Conservation (phyloP, 2,797 vertebrate genomes). For the Macrochelys suwanniensis region DNA sequence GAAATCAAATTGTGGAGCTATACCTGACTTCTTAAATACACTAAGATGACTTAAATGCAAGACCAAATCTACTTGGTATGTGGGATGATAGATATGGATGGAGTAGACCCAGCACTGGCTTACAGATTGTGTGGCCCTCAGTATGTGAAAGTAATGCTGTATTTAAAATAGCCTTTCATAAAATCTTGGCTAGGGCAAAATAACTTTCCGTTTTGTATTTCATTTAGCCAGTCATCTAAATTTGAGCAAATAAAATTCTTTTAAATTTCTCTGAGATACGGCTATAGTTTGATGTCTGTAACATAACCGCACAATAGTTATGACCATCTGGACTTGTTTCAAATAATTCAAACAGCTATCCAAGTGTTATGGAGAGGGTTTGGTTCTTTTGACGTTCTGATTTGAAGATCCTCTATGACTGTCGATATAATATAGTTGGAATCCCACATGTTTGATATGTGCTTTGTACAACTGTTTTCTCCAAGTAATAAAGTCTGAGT, state of each 20-base stretch:
- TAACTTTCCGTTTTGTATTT: neutral
- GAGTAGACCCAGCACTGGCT: neutral
- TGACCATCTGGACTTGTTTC: neutral
- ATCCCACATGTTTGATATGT: neutral
- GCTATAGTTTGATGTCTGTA: neutral
- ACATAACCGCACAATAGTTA: neutral
- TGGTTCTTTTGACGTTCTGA: neutral
- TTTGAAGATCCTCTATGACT: slow-evolving; percentile 10
- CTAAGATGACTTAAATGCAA: neutral
- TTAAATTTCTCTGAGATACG: neutral
- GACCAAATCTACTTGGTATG: accelerated
- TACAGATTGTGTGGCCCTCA: neutral
- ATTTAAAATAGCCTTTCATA: neutral
- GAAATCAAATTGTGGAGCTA: neutral
- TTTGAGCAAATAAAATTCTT: accelerated
- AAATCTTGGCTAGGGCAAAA: neutral
- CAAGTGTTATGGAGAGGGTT: neutral
- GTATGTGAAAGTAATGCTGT: neutral
- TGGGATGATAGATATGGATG: neutral
- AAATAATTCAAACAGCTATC: neutral
- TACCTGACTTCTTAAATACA: neutral
- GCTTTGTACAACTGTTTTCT: neutral
- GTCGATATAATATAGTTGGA: neutral
- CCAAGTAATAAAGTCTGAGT: neutral
- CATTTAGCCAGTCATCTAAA: neutral